Percentiles rank a stretch among this genome's conserved stretches.
Conservation (phyloP, 23 tunicate species). For the Pegea sp. region DNA sequence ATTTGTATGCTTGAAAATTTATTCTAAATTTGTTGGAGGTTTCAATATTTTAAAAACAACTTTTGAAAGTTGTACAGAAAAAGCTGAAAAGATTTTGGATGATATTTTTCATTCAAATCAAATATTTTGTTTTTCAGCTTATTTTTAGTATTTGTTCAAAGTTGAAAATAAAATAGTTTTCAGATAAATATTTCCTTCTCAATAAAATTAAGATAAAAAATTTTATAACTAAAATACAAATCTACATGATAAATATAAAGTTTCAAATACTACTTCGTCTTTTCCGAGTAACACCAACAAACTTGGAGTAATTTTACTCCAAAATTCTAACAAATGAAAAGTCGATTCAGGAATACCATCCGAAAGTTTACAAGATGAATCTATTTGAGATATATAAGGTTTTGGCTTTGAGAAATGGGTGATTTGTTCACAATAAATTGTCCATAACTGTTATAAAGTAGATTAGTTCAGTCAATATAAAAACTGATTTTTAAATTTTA, state of each 20-base stretch:
- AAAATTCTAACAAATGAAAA: slow-evolving; percentile 28
- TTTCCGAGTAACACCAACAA: slow-evolving; percentile 27
- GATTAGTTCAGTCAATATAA: not conserved
- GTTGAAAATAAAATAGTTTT: too few relatives aligned
- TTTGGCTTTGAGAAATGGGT: slow-evolving; percentile 5
- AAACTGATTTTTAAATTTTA: slow-evolving; percentile 4
- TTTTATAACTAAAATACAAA: not conserved
- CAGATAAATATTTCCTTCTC: too few relatives aligned
- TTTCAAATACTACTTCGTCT: slow-evolving; percentile 6
- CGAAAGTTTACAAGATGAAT: slow-evolving; percentile 10
- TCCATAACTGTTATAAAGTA: slow-evolving; percentile 47
- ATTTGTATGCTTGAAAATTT: too few relatives aligned
- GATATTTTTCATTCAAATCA: too few relatives aligned
- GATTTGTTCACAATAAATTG: slow-evolving; percentile 67
- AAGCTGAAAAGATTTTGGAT: too few relatives aligned
- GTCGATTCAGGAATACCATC: slow-evolving; percentile 11
- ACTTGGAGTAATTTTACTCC: slow-evolving; percentile 69
- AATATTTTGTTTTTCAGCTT: too few relatives aligned
- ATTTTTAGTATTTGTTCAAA: too few relatives aligned
- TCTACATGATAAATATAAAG: not conserved
- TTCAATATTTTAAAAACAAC: too few relatives aligned
- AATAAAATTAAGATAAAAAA: too few relatives aligned
- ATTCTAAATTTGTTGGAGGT: too few relatives aligned
- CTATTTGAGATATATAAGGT: too few relatives aligned
- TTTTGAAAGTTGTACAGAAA: too few relatives aligned